Evolutionary conservation across 2,113 vertebrate genomes (phyloP).

Genomic region (Motacilla tschutschensis): DNA sequence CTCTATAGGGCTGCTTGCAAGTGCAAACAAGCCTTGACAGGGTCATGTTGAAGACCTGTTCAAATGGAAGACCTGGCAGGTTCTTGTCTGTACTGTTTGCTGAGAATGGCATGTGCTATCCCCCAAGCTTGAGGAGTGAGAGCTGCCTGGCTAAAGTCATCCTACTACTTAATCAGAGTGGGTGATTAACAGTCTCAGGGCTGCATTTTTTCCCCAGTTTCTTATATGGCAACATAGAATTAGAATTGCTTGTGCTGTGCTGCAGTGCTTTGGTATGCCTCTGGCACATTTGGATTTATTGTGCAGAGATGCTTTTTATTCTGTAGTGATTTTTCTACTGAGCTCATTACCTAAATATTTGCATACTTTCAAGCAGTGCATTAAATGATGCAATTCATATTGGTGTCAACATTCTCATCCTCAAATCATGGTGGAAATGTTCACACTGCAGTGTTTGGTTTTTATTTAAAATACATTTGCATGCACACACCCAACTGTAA

Average conservation of each 20-base stretch:
- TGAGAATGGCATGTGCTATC: not conserved
- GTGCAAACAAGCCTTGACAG: not conserved
- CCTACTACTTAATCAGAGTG: not conserved
- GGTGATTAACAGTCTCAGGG: not conserved
- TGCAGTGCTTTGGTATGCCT: not conserved
- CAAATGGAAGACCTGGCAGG: not conserved
- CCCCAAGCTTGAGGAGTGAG: not conserved
- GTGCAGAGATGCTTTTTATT: not conserved
- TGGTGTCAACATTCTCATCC: not conserved
- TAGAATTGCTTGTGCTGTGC: not conserved
- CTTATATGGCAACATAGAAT: not conserved
- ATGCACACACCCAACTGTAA: not conserved
- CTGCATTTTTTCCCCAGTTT: not conserved
- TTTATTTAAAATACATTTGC: slow-evolving; percentile 31
- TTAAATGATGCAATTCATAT: not conserved
- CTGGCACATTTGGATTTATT: not conserved
- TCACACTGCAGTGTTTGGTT: not conserved
- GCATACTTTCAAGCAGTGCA: not conserved
- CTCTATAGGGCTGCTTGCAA: not conserved
- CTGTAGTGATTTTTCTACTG: not conserved
- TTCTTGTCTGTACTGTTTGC: not conserved
- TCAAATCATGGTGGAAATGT: not conserved
- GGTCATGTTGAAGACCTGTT: not conserved
- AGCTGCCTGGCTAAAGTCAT: not conserved
- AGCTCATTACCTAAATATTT: not conserved